A percentile compares a stretch with the other conserved stretches of the same genome.
Evolutionary conservation across 2,888 invertebrate genomes (phyloP).

Genomic region (Chrysolina oricalcia): DNA sequence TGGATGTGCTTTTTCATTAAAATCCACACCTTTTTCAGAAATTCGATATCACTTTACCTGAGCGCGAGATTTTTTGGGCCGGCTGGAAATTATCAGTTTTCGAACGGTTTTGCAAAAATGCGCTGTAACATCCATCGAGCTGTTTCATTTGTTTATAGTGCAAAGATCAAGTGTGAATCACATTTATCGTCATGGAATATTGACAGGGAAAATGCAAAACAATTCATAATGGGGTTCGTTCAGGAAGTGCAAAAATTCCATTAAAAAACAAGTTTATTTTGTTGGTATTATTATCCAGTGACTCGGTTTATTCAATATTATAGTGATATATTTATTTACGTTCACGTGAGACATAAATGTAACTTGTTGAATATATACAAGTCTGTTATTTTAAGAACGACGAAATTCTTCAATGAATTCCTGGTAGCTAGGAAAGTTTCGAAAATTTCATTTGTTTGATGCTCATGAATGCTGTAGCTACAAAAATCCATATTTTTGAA

Average conservation of each 20-base stretch:
- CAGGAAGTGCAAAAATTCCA: neutral
- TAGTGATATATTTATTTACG: neutral
- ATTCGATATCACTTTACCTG: slow-evolving; percentile 65
- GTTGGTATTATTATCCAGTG: too few relatives aligned
- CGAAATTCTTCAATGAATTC: slow-evolving; percentile 6
- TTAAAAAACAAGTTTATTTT: neutral
- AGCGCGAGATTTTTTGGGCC: slow-evolving; percentile 15
- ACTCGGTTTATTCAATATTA: neutral
- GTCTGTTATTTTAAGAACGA: neutral
- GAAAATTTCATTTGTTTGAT: neutral
- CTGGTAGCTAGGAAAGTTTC: neutral
- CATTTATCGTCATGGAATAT: neutral
- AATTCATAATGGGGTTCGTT: neutral
- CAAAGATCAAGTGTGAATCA: slow-evolving; percentile 7
- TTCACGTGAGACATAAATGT: neutral
- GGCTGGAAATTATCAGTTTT: neutral
- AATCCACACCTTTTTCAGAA: slow-evolving; percentile 70
- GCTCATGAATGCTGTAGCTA: too few relatives aligned
- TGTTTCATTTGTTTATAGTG: slow-evolving; percentile 14
- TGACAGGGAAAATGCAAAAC: neutral
- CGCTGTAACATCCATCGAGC: neutral
- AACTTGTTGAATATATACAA: neutral
- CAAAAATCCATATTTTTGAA: too few relatives aligned
- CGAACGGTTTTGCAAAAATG: neutral
- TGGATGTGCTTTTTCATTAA: slow-evolving; percentile 69